Conservation (phyloP, 2,797 vertebrate genomes). For the Smutsia gigantea region DNA sequence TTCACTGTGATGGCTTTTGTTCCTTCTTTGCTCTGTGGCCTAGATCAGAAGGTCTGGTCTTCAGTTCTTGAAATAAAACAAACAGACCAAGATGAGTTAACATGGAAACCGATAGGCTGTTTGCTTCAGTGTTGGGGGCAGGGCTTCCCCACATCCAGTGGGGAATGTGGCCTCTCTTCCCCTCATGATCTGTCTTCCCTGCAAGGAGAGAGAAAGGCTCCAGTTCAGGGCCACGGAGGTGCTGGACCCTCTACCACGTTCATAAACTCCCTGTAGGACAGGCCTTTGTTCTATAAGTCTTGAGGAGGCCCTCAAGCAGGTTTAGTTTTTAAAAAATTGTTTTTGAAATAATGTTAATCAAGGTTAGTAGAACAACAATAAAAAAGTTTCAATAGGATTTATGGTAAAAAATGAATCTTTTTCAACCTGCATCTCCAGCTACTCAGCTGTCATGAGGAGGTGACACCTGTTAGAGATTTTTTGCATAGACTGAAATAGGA, state of each 20-base stretch:
- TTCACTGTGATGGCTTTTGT: neutral
- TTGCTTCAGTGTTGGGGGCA: neutral
- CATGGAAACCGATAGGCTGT: neutral
- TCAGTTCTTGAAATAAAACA: neutral
- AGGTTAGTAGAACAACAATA: neutral
- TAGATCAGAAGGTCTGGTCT: neutral
- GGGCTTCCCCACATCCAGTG: accelerated
- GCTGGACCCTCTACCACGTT: too few relatives aligned
- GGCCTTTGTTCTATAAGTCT: neutral
- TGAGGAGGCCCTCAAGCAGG: neutral
- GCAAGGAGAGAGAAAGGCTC: neutral
- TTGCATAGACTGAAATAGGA: neutral
- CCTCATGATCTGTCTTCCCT: neutral
- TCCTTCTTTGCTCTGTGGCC: neutral
- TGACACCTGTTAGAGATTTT: neutral
- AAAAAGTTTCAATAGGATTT: neutral
- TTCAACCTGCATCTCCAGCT: neutral
- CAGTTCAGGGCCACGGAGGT: accelerated
- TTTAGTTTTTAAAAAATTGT: neutral
- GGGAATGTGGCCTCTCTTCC: accelerated
- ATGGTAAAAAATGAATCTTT: neutral
- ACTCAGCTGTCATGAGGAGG: neutral
- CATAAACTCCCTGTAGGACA: neutral
- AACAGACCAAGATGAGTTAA: neutral
- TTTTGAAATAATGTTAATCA: neutral